Conservation (phyloP, 2,888 invertebrate species). For the Platycheirus rosarum region DNA sequence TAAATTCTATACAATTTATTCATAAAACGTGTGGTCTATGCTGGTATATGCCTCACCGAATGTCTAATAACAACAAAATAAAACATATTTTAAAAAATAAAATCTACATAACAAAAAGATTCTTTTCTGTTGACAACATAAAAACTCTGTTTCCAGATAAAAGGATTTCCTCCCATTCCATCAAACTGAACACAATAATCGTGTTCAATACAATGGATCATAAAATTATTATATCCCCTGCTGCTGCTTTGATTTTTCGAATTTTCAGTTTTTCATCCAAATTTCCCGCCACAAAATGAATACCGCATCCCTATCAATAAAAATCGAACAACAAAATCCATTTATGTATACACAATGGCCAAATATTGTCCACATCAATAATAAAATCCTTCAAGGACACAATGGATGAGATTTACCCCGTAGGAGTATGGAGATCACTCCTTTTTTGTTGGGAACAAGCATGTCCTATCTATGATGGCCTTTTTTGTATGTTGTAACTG, state of each 20-base stretch:
- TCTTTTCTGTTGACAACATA: constrained; percentile 45
- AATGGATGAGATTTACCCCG: constrained; percentile 32
- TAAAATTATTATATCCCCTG: constrained; percentile 49
- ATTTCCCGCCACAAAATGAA: constrained; percentile 13
- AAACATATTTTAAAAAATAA: constrained; percentile 1
- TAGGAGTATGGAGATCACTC: constrained; percentile 48
- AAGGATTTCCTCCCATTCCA: constrained; percentile 32
- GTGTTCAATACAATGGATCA: constrained; percentile 52
- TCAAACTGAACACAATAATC: constrained; percentile 24
- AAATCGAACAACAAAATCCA: constrained; percentile 13
- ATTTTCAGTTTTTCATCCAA: not conserved
- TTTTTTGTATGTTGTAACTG: constrained; percentile 34
- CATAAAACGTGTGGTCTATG: too few species aligned
- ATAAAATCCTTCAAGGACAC: constrained; percentile 59
- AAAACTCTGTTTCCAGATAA: constrained; percentile 17
- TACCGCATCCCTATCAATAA: constrained; percentile 13
- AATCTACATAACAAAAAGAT: constrained; percentile 1
- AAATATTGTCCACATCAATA: constrained; percentile 58
- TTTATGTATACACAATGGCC: constrained; percentile 36
- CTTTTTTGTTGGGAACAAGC: constrained; percentile 1
- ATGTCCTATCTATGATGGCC: constrained; percentile 1
- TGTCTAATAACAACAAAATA: not conserved
- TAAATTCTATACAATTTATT: too few species aligned
- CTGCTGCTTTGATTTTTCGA: constrained; percentile 44
- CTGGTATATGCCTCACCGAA: too few species aligned